phyloP scores from a whole-genome alignment of 1,140 invertebrate genomes.

The Pogonognathellus flavescens region DNA sequence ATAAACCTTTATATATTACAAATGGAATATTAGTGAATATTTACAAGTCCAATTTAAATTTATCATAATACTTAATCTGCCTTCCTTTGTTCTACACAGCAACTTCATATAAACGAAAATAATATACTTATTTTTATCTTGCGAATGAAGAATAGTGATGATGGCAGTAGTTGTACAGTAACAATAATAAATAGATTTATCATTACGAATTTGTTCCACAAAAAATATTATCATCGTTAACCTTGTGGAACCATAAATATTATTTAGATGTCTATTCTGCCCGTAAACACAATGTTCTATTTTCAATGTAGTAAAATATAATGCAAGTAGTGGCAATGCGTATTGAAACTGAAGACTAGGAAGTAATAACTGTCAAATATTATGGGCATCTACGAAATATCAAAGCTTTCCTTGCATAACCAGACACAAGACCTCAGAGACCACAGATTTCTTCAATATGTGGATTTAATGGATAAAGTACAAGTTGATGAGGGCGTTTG shows the following conservation, averaged over 20 bases:
- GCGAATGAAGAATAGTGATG: too few species aligned
- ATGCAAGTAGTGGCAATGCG: too few species aligned
- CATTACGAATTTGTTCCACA: too few species aligned
- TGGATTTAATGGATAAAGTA: conserved; percentile 47
- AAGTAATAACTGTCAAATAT: conserved; percentile 1
- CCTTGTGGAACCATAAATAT: too few species aligned
- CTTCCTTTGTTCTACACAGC: not conserved
- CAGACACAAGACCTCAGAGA: conserved; percentile 4
- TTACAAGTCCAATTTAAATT: conserved; percentile 18
- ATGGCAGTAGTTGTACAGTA: too few species aligned
- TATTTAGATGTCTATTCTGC: too few species aligned
- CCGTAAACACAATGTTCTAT: too few species aligned
- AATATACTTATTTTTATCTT: too few species aligned
- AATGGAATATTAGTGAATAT: not conserved
- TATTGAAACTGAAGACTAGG: too few species aligned
- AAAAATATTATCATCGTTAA: too few species aligned
- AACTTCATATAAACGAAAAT: not conserved
- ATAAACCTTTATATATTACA: conserved; percentile 22
- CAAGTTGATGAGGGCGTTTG: conserved; percentile 43
- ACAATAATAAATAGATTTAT: too few species aligned
- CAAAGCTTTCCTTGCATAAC: conserved; percentile 19
- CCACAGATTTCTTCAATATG: conserved; percentile 28
- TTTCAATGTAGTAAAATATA: too few species aligned
- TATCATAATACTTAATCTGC: conserved; percentile 5
- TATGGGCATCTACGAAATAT: conserved; percentile 17